phyloP scores from a whole-genome alignment of 2,797 vertebrate genomes.

The Margarornis squamiger region DNA sequence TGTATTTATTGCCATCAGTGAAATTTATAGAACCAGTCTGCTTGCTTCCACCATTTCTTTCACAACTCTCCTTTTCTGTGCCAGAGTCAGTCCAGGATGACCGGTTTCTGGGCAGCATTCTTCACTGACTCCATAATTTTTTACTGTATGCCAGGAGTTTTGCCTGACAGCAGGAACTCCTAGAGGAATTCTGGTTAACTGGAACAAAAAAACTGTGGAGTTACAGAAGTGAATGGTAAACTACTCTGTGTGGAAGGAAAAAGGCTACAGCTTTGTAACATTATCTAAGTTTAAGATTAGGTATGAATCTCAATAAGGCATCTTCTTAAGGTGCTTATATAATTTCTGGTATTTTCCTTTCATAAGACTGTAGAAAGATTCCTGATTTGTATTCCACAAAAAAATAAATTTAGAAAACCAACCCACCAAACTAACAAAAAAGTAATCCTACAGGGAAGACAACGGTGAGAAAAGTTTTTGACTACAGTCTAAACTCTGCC shows the following conservation, averaged over 20 bases:
- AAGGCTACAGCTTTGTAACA: background rate
- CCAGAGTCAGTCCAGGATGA: background rate
- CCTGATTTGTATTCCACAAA: background rate
- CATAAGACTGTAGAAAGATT: background rate
- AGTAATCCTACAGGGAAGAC: background rate
- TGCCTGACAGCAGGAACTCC: background rate
- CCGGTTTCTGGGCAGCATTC: background rate
- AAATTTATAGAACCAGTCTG: background rate
- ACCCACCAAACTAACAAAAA: no score
- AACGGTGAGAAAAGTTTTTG: background rate
- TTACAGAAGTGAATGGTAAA: background rate
- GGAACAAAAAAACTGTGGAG: background rate
- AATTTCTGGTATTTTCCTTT: background rate
- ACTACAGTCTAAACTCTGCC: background rate
- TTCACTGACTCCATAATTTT: background rate
- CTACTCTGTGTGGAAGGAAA: background rate
- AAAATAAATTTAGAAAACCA: no score
- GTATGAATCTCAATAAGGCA: background rate
- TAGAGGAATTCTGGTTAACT: background rate
- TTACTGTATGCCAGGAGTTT: background rate
- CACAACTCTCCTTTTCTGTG: background rate
- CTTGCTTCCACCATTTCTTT: background rate
- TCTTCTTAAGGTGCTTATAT: background rate
- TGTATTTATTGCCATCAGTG: background rate
- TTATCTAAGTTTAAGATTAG: background rate